Base-by-base conservation (phyloP, 2,797 vertebrate species). In the Scyliorhinus canicula region DNA sequence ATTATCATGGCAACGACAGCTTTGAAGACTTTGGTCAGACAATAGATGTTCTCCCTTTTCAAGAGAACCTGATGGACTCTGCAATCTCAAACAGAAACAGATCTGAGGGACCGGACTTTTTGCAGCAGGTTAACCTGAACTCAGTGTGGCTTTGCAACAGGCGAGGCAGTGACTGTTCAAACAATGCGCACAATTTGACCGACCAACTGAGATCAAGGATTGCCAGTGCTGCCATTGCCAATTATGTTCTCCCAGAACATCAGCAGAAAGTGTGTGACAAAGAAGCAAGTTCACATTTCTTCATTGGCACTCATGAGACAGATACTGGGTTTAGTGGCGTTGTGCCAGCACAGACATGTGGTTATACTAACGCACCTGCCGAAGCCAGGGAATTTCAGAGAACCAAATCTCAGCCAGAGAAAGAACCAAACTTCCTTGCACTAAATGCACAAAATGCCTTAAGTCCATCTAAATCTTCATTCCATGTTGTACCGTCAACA, bases 401-500 rank as follows among this genome's bases (percentile, higher is more conserved):
- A 14, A 44, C 94, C 90, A 96, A 96, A 85, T 47, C 95, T 24
- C 57, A 94, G 28, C 55, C 96, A 63, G 96, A 95, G 65, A 96
- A 95, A 0, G 98, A 99, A 94, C 96, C 96, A 96, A 97, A 96
- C 96, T 97, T 97, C 94, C 95, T 98, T 82, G 96, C 97, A 12
- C 95, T 98, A 93, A 98, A 71, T 93, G 52, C 40, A 52, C 93
- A 93, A 93, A 93, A 44, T 93, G 31, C 93, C 26, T 52, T 71
- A 21, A 94, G 93, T 19, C 67, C 47, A 21, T 52, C 47, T 74
- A 71, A 71, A 55, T 55, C 44, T 71, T 35, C 93, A n/a, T 21
- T 52, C 26, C 47, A 71, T 19, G 93, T n/a, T 21, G 19, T 21
- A 28, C 44, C 35, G 60, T 97, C 98, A 95, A 96, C 97, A 26